Base-by-base conservation (phyloP, 2,113 vertebrate genomes). In the Picathartes gymnocephalus region DNA sequence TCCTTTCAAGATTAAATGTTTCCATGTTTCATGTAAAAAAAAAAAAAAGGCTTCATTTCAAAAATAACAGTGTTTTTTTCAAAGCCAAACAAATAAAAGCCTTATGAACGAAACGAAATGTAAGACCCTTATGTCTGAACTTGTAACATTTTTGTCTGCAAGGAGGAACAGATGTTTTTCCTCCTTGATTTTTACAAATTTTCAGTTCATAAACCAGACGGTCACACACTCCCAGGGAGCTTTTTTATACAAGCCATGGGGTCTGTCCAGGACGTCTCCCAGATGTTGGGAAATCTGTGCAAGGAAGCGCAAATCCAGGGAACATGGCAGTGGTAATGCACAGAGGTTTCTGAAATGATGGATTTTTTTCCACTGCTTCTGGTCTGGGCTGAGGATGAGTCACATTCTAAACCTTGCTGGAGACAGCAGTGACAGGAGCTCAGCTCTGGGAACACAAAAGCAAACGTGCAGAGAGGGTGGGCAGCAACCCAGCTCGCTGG, bases 231-330 rank as follows among this genome's bases (percentile, higher is more conserved):
- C 35, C 30, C n/a, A 61, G n/a, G 40, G 40, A 88, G 47, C n/a
- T 2, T 64, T 92, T 81, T 39, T 20, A 64, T 13, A 45, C 9
- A 57, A 88, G 40, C 23, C 47, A 15, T 0, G 0, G 7, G 35
- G 18, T 40, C 56, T 70, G 35, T 20, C 61, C 33, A 64, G 48
- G 24, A 64, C n/a, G 51, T 31, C 19, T 69, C 62, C 22, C 48
- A 68, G 10, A 69, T 1, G 0, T 12, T 1, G 1, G 56, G 23
- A 91, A 74, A 23, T 30, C 56, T 85, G 39, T 1, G 1, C 1
- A 7, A 76, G 48, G 48, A 88, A 82, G 23, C 3, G 5, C 15
- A 71, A 57, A 62, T 6, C 6, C 3, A 1, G 28, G 24, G 13
- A 88, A 5, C 14, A 37, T 65, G 0, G 1, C 28, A 37, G 44